Percentiles rank a stretch among this genome's conserved stretches.
These are phyloP conservation scores for Artemia sinica DNA, from an alignment of 2,888 invertebrate genomes.

Conservation along the genomic window DNA sequence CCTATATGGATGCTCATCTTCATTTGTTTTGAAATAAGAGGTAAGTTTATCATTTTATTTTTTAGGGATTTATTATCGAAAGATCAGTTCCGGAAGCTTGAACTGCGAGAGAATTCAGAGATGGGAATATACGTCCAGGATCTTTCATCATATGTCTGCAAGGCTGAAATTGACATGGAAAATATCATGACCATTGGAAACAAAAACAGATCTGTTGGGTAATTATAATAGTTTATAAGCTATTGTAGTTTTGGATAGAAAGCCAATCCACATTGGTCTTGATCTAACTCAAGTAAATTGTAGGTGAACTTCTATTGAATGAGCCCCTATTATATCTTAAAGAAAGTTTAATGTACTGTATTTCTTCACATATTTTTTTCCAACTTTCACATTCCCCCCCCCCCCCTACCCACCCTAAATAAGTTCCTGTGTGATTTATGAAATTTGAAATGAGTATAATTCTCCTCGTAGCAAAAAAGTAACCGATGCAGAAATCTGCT, in stretches of 20 bases:
- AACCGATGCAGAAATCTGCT: too few species aligned
- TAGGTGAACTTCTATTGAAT: too few species aligned
- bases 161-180: slow-evolving; percentile 80
- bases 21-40: neutral
- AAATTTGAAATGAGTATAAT: too few species aligned
- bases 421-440: too few species aligned
- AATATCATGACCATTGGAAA: slow-evolving; percentile 85
- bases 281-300: too few species aligned
- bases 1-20: neutral
- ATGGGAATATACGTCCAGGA: slow-evolving; percentile 89
- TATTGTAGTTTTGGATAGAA: neutral
- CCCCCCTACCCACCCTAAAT: too few species aligned
- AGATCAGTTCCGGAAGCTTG: slow-evolving; percentile 51
- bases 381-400: too few species aligned
- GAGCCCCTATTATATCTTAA: too few species aligned
- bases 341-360: too few species aligned
- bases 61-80: slow-evolving; percentile 48
- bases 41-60: slow-evolving; percentile 21
- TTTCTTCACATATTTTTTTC: too few species aligned
- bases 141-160: slow-evolving; percentile 81
- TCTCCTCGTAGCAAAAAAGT: too few species aligned
- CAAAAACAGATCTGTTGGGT: slow-evolving; percentile 76
- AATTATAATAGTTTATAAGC: slow-evolving; percentile 24
- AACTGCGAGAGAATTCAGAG: slow-evolving; percentile 55
- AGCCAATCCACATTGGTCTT: too few species aligned